Evolutionary conservation across 2,113 vertebrate species (phyloP), one percentile per base, ranked within the genome.

Genomic region (Peromyscus leucopus): DNA sequence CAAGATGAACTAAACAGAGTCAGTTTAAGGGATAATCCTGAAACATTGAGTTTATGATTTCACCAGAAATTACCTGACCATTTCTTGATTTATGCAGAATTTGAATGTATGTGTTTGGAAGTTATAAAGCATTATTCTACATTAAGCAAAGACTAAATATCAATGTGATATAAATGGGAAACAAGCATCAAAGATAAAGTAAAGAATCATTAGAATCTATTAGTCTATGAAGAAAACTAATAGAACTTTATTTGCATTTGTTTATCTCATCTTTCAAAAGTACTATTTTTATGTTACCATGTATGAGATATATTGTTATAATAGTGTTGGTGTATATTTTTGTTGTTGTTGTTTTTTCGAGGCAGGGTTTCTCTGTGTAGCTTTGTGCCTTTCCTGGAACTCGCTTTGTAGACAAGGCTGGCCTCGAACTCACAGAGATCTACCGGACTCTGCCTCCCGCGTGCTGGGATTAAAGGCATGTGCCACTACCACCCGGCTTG

Each of bases 41-140:
- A 67, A 91, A 80, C 7, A 87, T 9, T 87, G n/a, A 91, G 16
- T 86, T 80, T 75, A 39, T 7, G 55, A 93, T 95, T 93, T 88
- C 26, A 57, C 2, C 24, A 46, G 24, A 82, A 71, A 78, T 36
- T 59, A 31, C 46, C 46, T 63, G 28, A 51, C 28, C 28, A 82
- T 59, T 46, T 7, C 63, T 90, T 51, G 28, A 11, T 15, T 57
- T 78, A 11, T 82, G 4, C 2, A 71, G 13, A 90, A 93, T 61
- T 28, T 3, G 48, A 90, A 39, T 55, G 15, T 15, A 55, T 2
- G n/a, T 31, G 46, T 39, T 28, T 80, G 61, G 48, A 69, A 33
- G 24, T 82, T 91, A n/a, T n/a, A 11, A 69, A 71, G 11, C 28
- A 9, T 57, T 57, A 42, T 57, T 71, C 16, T 82, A 7, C 42